These are phyloP conservation scores for Tachysurus fulvidraco DNA, from an alignment of 2,113 vertebrate species.

Conservation along the genomic window DNA sequence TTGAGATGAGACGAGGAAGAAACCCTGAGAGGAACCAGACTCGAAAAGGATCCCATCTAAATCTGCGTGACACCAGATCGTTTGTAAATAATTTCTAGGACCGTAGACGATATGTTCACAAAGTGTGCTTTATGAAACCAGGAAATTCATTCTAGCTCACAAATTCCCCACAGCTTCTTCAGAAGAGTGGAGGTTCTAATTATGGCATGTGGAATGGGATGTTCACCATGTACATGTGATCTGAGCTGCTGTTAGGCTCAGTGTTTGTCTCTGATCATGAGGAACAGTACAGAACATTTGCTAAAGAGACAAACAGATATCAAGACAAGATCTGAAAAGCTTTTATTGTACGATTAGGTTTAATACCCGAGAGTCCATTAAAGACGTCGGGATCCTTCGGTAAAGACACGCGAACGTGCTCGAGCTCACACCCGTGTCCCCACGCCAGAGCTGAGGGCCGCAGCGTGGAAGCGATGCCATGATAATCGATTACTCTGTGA, in stretches of 20 bases:
- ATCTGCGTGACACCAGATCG: too few species aligned
- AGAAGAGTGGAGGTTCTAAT: background rate
- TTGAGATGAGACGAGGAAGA: too few species aligned
- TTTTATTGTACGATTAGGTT: background rate
- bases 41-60: too few species aligned
- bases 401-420: background rate
- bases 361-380: too few species aligned
- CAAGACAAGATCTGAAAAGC: background rate
- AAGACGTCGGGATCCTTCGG: background rate
- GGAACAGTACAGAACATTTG: background rate
- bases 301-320: background rate
- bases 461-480: background rate
- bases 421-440: background rate
- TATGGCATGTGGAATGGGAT: background rate
- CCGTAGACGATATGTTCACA: too few species aligned
- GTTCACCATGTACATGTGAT: background rate
- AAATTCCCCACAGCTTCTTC: background rate
- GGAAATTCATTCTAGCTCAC: too few species aligned
- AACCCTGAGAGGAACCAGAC: too few species aligned
- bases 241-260: background rate
- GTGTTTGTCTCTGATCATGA: background rate
- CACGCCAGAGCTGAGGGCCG: background rate
- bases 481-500: background rate
- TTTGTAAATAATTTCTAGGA: too few species aligned
- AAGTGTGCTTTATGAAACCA: too few species aligned